A percentile compares a stretch with the other conserved stretches of the same genome.
Conservation (phyloP, 2,888 invertebrate genomes). For the Achlya flavicornis region DNA sequence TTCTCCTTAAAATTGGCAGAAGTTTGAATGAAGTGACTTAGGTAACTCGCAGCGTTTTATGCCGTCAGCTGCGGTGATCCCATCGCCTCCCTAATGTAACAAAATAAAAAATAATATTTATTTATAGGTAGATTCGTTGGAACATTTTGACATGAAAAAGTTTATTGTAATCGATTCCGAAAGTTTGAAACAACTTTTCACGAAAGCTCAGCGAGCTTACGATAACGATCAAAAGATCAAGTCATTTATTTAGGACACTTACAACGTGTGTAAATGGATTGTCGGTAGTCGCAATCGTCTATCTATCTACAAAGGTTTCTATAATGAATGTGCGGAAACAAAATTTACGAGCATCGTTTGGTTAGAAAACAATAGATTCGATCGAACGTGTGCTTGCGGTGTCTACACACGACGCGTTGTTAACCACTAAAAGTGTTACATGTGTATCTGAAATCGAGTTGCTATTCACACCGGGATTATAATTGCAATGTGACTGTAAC, state of each 20-base stretch:
- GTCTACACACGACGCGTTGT: conserved; percentile 8
- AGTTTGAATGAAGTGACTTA: conserved; percentile 80
- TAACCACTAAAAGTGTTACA: conserved; percentile 8
- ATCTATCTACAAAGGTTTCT: conserved; percentile 5
- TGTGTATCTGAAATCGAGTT: conserved; percentile 16
- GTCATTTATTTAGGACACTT: conserved; percentile 13
- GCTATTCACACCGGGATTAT: conserved; percentile 37
- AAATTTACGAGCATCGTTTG: conserved; percentile 10
- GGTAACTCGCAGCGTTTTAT: conserved; percentile 68
- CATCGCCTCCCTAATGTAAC: conserved; percentile 73
- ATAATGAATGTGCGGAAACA: conserved; percentile 8
- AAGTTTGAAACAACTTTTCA: conserved; percentile 31
- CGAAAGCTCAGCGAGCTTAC: conserved; percentile 8
- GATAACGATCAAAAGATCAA: conserved; percentile 12
- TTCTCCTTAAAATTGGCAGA: conserved; percentile 73
- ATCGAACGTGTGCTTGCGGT: conserved; percentile 8
- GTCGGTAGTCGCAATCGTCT: neutral
- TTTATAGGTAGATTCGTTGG: conserved; percentile 56
- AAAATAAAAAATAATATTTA: conserved; percentile 74
- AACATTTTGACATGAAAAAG: conserved; percentile 52
- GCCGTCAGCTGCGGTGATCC: conserved; percentile 78
- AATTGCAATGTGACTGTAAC: conserved; percentile 53
- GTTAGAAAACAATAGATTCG: conserved; percentile 13
- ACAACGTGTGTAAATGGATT: neutral
- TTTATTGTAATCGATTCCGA: conserved; percentile 43